Evolutionary conservation across 2,888 invertebrate species (phyloP), one percentile per base, ranked within the genome.

Genomic region (Spialia ferax): DNA sequence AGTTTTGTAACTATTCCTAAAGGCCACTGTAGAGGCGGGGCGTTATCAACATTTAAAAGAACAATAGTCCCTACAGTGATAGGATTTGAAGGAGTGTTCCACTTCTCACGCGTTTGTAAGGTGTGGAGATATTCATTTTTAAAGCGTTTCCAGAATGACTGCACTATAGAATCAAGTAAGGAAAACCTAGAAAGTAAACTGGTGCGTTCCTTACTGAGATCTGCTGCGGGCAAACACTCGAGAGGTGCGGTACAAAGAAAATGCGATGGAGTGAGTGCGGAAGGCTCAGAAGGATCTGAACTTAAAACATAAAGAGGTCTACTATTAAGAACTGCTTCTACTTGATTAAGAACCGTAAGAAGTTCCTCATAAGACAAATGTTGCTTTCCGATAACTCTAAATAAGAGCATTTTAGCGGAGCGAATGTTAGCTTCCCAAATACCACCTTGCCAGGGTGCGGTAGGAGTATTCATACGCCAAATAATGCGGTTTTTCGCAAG

Each of bases 391-490:
- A 66, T 35, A 11, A 59, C 42, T n/a, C 45, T n/a, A 15, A 15
- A 59, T 26, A 69, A 18, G 20, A 63, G 63, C 13, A 50, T 56
- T 54, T 69, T 68, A 10, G 62, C 20, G 32, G 63, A 42, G 7
- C 54, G 52, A 10, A 68, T 61, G 10, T 63, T 68, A 35, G 55
- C 55, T 23, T 68, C 68, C 63, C 68, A 68, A 18, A 26, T 20
- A 7, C 64, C 63, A 15, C 69, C 69, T 15, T 59, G 55, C 18
- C 64, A 64, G 1, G 64, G 63, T 2, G 63, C 48, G 2, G 29
- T 10, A 20, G 64, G 60, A 29, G 63, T 54, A 35, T 50, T 63
- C 11, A 48, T 5, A 7, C 20, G 15, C 64, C 64, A 64, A 1
- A 42, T 35, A 20, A 63, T 63, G 13, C 42, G 29, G 18, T 61